Evolutionary conservation across 2,113 vertebrate species (phyloP).

Genomic region (Nanorana parkeri): DNA sequence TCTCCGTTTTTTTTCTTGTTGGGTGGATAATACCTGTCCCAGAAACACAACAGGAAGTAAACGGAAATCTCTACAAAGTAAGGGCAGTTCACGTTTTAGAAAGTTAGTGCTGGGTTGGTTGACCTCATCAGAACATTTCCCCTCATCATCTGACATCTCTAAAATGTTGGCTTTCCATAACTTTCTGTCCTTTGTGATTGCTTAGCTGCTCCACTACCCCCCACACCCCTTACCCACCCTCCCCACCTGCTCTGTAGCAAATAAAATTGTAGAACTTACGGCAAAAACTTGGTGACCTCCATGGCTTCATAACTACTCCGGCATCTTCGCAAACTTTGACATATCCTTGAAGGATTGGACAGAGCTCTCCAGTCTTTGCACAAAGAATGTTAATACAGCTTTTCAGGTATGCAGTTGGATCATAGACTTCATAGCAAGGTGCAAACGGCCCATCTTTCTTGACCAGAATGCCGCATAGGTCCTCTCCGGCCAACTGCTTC

Average conservation of each 20-base stretch:
- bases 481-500: slow-evolving; percentile 47
- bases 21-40: too few species aligned
- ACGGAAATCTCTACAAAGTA: too few species aligned
- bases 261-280: slow-evolving; percentile 64
- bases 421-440: slow-evolving; percentile 65
- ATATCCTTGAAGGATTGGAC: slow-evolving; percentile 68
- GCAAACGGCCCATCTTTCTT: slow-evolving; percentile 65
- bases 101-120: too few species aligned
- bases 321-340: slow-evolving; percentile 68
- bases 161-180: too few species aligned
- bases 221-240: too few species aligned
- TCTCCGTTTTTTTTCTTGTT: too few species aligned
- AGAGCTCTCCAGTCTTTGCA: slow-evolving; percentile 68
- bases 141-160: too few species aligned
- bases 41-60: too few species aligned
- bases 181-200: too few species aligned
- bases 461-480: slow-evolving; percentile 67
- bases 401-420: slow-evolving; percentile 67
- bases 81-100: too few species aligned
- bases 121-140: too few species aligned
- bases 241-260: not conserved
- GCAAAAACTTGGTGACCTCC: slow-evolving; percentile 67
- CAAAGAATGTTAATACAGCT: slow-evolving; percentile 72
- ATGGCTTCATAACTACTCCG: slow-evolving; percentile 65
- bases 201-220: too few species aligned